These are phyloP conservation scores for Myrmecophaga tridactyla DNA, from an alignment of 2,113 vertebrate genomes.

Conservation along the genomic window DNA sequence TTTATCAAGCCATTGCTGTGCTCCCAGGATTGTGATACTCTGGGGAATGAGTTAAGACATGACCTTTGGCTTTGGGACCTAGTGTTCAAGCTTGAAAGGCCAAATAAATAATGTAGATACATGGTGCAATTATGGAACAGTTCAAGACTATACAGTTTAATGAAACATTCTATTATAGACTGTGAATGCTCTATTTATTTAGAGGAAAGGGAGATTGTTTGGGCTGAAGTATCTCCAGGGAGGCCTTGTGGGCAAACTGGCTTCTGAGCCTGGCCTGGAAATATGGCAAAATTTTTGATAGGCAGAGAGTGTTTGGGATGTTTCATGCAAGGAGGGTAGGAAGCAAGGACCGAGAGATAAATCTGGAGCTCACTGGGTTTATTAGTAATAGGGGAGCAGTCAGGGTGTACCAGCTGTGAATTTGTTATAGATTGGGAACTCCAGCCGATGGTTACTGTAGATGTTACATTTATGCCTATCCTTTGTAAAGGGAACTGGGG, in stretches of 20 bases:
- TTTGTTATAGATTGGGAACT: neutral
- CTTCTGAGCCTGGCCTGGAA: neutral
- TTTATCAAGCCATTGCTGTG: slow-evolving; percentile 34
- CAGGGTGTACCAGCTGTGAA: neutral
- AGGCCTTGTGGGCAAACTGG: neutral
- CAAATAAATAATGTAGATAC: neutral
- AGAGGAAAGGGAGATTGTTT: slow-evolving; percentile 1
- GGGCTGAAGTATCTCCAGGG: neutral
- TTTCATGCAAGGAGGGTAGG: neutral
- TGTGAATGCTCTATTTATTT: neutral
- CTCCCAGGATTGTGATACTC: neutral
- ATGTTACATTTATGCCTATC: neutral
- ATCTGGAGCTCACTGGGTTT: neutral
- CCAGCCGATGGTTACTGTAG: neutral
- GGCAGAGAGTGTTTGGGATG: neutral
- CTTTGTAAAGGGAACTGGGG: neutral
- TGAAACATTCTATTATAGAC: neutral
- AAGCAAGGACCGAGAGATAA: neutral
- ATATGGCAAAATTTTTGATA: neutral
- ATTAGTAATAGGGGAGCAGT: neutral
- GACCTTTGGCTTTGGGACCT: neutral
- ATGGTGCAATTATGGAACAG: neutral
- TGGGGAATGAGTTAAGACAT: neutral
- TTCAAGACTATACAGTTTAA: neutral
- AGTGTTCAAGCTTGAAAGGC: neutral